These are phyloP conservation scores for Magallana ariakensis DNA, from an alignment of 1,140 invertebrate species.

Conservation along the genomic window DNA sequence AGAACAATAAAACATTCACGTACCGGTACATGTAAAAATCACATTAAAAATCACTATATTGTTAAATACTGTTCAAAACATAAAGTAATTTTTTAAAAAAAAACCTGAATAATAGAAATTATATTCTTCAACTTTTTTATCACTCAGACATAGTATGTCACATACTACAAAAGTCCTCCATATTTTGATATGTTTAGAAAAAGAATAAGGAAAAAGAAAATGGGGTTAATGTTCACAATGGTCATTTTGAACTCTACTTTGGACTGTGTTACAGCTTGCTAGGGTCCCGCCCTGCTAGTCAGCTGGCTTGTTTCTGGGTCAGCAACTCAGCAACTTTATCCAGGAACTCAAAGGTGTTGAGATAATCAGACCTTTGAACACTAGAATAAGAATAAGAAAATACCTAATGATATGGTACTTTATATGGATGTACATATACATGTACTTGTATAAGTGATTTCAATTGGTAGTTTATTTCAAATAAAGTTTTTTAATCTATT, in stretches of 20 bases:
- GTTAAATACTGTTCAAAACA: too few relatives aligned
- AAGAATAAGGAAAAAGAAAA: background rate
- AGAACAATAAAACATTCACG: too few relatives aligned
- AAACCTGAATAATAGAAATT: background rate
- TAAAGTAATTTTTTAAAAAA: too few relatives aligned
- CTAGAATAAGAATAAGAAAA: constrained; percentile 67
- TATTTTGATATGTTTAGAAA: background rate
- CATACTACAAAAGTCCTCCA: background rate
- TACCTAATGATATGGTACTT: too few relatives aligned
- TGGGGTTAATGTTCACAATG: background rate
- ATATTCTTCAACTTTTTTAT: too few relatives aligned
- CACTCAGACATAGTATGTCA: too few relatives aligned
- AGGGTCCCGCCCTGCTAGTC: constrained; percentile 63
- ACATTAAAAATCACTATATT: too few relatives aligned
- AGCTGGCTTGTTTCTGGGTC: constrained; percentile 82
- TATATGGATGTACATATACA: too few relatives aligned
- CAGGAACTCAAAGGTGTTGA: constrained; percentile 98
- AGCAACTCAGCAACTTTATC: constrained; percentile 97
- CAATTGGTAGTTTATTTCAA: too few relatives aligned
- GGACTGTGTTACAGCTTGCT: constrained; percentile 20
- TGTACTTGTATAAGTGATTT: too few relatives aligned
- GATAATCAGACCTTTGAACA: constrained; percentile 92
- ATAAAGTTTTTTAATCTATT: too few relatives aligned
- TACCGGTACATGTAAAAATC: too few relatives aligned
- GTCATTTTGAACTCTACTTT: background rate